A percentile compares a stretch with the other conserved stretches of the same genome.
Conservation (phyloP, 2,113 vertebrate species). For the Ochotona princeps region DNA sequence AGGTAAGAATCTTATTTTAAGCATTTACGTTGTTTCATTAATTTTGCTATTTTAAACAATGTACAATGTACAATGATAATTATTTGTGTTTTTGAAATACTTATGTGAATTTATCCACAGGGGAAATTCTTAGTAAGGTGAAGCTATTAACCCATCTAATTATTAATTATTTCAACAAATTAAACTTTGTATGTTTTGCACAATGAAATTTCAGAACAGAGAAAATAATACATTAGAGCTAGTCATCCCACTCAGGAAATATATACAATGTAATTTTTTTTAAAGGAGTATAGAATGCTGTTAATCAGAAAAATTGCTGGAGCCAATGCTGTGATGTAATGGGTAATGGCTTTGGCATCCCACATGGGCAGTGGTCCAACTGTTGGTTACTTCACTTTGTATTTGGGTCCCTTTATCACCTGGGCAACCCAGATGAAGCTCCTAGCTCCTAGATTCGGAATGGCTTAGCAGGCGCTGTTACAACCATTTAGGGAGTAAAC, state of each 20-base stretch:
- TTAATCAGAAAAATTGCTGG: background rate
- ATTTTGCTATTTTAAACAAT: background rate
- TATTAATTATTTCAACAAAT: background rate
- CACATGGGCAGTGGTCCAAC: too few relatives aligned
- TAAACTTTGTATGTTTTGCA: background rate
- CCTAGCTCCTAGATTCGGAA: too few relatives aligned
- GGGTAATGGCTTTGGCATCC: too few relatives aligned
- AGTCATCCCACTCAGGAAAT: background rate
- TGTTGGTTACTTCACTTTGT: too few relatives aligned
- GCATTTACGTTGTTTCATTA: background rate
- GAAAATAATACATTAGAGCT: background rate
- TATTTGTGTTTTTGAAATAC: background rate
- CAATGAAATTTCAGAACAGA: background rate
- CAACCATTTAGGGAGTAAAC: too few relatives aligned
- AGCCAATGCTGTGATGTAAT: too few relatives aligned
- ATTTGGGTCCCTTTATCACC: too few relatives aligned
- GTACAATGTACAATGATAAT: background rate
- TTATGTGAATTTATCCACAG: background rate
- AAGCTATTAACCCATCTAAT: background rate
- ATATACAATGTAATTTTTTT: background rate
- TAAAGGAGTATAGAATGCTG: background rate
- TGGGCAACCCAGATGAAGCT: too few relatives aligned
- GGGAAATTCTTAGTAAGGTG: background rate
- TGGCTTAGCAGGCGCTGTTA: too few relatives aligned
- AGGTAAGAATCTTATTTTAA: constrained; percentile 88